phyloP scores from a whole-genome alignment of 2,113 vertebrate genomes.

The Microcebus tavaratra region DNA sequence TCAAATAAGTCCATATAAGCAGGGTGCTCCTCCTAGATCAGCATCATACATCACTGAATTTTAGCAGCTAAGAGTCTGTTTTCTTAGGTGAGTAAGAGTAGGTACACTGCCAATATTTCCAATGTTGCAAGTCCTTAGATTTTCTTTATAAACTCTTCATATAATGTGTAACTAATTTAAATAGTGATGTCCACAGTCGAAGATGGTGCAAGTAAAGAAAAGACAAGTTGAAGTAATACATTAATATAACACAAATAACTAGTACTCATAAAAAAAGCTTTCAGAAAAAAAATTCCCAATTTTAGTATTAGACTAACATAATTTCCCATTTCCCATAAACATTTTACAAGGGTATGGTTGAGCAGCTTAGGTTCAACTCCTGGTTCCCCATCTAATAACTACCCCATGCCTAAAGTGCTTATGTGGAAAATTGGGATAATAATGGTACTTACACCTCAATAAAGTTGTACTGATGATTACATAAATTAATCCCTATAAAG shows the following conservation, averaged over 20 bases:
- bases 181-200: not conserved
- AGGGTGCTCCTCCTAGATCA: not conserved
- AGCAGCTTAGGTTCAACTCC: not conserved
- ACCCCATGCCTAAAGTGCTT: not conserved
- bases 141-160: not conserved
- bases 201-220: not conserved
- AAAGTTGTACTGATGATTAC: not conserved
- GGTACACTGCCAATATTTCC: not conserved
- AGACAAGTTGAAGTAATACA: not conserved
- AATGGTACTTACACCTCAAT: not conserved
- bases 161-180: not conserved
- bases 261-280: not conserved
- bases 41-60: not conserved
- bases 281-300: not conserved
- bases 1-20: not conserved
- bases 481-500: not conserved
- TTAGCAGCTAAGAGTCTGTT: not conserved
- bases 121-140: not conserved
- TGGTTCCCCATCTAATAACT: not conserved
- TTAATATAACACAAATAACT: not conserved
- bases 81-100: not conserved
- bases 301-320: not conserved
- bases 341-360: not conserved
- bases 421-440: not conserved
- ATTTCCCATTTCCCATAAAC: not conserved